Evolutionary conservation across 1,140 invertebrate species (phyloP), one percentile per base, ranked within the genome.

Genomic region (Papilio xuthus): DNA sequence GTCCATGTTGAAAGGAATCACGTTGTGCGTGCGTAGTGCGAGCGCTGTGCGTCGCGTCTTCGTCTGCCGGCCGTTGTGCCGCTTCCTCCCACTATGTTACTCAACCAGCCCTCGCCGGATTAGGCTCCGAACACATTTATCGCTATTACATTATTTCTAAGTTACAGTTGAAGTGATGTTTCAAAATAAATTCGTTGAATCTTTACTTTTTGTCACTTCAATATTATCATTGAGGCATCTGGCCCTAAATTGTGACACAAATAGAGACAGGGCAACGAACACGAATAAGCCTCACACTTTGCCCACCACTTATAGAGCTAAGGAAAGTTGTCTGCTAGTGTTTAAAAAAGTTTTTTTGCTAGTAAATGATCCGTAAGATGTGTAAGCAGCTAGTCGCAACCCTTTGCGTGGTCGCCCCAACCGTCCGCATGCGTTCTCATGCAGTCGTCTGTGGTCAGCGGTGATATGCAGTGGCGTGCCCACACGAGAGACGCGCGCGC

Each of bases 41-140:
- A 42, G 69, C n/a, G 9, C 4, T 23, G 69, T 70, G 28, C 32
- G 18, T 42, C 10, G 18, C 18, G 8, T 18, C 18, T 44, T 13
- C 41, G 71, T 6, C 71, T 37, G 28, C 70, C 72, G 15, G 42
- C 53, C 50, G 18, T 79, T 80, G 75, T 85, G 79, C 80, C 79
- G 83, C 81, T 84, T 84, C 82, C 81, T 77, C 82, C 83, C 81
- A 81, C 80, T 69, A 74, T 75, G 78, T 80, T 81, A 81, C 77
- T 72, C 56, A 78, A 85, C 71, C 63, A 77, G 76, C 79, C 74
- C 81, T 42, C 80, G 53, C n/a, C 13, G 60, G 10, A 23, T 67
- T 67, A 67, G 60, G 60, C 60, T 67, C 60, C 15, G 60, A 26
- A 28, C 69, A 77, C 70, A 81, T 26, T 75, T 18, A n/a, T 47